Percentiles rank a stretch among this genome's conserved stretches.
These are phyloP conservation scores for Hystrix brachyura DNA, from an alignment of 2,113 vertebrate species.

Conservation along the genomic window DNA sequence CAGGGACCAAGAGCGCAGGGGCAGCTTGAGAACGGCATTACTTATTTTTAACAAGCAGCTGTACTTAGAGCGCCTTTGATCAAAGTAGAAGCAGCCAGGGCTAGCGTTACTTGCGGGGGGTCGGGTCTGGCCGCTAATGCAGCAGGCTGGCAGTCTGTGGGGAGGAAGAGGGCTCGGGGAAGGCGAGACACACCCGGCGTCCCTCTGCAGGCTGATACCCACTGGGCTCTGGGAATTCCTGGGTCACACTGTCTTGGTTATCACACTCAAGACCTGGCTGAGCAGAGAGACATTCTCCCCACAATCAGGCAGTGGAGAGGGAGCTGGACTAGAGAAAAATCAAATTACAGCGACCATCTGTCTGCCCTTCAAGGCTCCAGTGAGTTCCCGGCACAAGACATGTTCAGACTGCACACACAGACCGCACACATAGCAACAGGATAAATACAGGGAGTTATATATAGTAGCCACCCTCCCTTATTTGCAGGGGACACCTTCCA, in stretches of 20 bases:
- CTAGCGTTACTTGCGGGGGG: neutral
- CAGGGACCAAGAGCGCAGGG: neutral
- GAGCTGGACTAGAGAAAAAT: neutral
- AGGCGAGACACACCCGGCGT: neutral
- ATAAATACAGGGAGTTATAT: neutral
- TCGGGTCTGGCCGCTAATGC: accelerated
- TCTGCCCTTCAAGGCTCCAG: neutral
- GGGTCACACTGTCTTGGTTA: neutral
- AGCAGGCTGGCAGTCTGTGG: neutral
- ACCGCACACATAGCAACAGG: neutral
- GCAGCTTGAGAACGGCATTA: conserved; percentile 4
- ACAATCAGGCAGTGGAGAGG: neutral
- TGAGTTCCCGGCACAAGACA: neutral
- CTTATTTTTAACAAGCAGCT: conserved; percentile 70
- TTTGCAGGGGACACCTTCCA: neutral
- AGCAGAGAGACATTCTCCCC: neutral
- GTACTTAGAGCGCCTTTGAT: conserved; percentile 16
- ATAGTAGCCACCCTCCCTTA: neutral
- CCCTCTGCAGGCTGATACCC: neutral
- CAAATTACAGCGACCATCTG: neutral
- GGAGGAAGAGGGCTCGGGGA: neutral
- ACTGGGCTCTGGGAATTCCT: neutral
- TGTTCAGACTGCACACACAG: neutral
- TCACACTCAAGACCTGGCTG: too few relatives aligned
- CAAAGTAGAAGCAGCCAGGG: neutral